Evolutionary conservation across 2,113 vertebrate genomes (phyloP), one percentile per base, ranked within the genome.

Genomic region (Ursus arctos): DNA sequence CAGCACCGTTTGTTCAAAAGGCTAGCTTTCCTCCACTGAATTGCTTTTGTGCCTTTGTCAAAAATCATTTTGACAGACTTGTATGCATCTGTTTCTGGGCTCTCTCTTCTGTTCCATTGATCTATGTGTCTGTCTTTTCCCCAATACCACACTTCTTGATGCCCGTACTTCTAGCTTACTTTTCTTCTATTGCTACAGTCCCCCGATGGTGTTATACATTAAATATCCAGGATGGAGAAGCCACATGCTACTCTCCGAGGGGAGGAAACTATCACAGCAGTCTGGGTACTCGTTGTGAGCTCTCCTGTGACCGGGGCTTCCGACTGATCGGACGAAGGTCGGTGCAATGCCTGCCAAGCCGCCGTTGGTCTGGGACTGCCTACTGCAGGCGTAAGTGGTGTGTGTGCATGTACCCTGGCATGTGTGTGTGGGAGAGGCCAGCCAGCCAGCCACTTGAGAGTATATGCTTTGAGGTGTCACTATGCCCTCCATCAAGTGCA

Each of bases 291-390:
- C 99, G 99, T 95, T 99, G 99, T 2, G 98, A 99, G 96, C 98
- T 99, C 96, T 99, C 98, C 95, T 99, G 99, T 33, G 95, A 99
- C 91, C 99, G 98, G 0, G 99, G 99, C 2, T 99, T 99, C 98
- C 99, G 99, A 18, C 98, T 99, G 96, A 82, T 99, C n/a, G 99
- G 99, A 1, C 99, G 83, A 89, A 98, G 97, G 0, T 98, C 99
- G 0, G 98, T 99, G 9, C 99, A 99, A 51, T 99, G 99, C 98
- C 98, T 99, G 92, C 97, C 99, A 84, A 99, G 6, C 94, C 99
- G 99, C 24, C 99, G 98, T 98, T 99, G 99, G 99, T 99, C 99
- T 11, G 99, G 99, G 96, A 99, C 99, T 0, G 99, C 99, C 0
- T 98, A 99, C 97, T 99, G 99, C 96, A 99, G 99, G 87, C 99